Percentiles rank a stretch among this genome's conserved stretches.
Evolutionary conservation across 2,797 vertebrate genomes (phyloP).

Genomic region (Schizopygopsis pylzovi): DNA sequence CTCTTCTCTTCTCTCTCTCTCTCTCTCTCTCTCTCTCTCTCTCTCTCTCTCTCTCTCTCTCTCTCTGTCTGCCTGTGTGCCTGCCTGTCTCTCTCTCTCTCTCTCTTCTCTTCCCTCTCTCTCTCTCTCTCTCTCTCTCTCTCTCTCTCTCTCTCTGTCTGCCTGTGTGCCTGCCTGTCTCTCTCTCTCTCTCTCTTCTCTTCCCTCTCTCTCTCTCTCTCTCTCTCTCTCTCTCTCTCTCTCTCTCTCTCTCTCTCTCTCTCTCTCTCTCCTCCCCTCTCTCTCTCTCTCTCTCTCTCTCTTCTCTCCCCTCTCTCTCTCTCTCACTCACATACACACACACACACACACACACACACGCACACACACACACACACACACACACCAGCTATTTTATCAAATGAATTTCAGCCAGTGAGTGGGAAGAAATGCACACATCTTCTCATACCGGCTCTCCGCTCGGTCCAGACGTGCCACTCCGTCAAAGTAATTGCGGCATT

Average conservation of each 20-base stretch:
- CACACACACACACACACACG: not conserved
- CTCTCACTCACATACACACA: too few relatives aligned
- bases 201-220: too few relatives aligned
- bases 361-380: not conserved
- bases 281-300: slow-evolving; percentile 13
- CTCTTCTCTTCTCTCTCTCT: not conserved
- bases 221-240: too few relatives aligned
- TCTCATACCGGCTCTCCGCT: slow-evolving; percentile 63
- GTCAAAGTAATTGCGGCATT: slow-evolving; percentile 74
- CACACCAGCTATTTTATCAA: slow-evolving; percentile 1
- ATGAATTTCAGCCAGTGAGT: slow-evolving; percentile 43
- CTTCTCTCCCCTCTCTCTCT: too few relatives aligned
- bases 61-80: too few relatives aligned
- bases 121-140: slow-evolving; percentile 5
- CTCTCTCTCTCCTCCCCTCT: slow-evolving; percentile 1
- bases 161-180: too few relatives aligned
- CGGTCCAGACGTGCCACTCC: slow-evolving; percentile 70
- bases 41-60: too few relatives aligned
- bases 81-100: too few relatives aligned
- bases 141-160: not conserved
- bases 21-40: not conserved
- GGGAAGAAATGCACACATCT: slow-evolving; percentile 62
- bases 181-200: too few relatives aligned
- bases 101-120: not conserved
- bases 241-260: too few relatives aligned